Conservation (phyloP, 1,140 invertebrate genomes). For the Manduca sexta region DNA sequence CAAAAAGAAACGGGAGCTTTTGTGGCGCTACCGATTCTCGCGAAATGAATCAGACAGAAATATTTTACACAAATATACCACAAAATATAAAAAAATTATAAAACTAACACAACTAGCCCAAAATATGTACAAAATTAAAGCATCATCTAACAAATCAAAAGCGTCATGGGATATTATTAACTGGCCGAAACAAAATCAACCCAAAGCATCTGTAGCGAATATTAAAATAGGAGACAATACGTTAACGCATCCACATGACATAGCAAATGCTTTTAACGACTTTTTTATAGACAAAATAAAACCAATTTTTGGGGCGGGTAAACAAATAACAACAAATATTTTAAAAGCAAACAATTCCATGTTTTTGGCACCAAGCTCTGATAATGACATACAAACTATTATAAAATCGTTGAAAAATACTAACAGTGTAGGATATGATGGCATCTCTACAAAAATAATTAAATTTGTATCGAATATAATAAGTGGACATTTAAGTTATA, state of each 20-base stretch:
- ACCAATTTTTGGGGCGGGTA: background rate
- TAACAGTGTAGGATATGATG: background rate
- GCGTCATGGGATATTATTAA: constrained; percentile 1
- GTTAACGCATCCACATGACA: background rate
- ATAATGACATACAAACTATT: background rate
- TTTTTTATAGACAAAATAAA: constrained; percentile 10
- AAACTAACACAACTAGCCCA: background rate
- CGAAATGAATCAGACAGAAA: too few species aligned
- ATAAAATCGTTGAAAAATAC: background rate
- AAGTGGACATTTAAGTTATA: background rate
- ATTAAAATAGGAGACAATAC: background rate
- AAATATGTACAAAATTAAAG: background rate
- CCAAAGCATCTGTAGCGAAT: background rate
- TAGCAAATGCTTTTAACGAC: constrained; percentile 5
- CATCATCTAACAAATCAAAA: background rate
- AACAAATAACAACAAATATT: background rate
- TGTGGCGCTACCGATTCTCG: constrained; percentile 2
- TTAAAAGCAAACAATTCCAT: constrained; percentile 1
- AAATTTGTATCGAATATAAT: background rate
- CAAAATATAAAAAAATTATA: too few species aligned
- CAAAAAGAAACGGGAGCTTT: constrained; percentile 13
- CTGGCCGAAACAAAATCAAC: background rate
- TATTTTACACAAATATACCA: too few species aligned
- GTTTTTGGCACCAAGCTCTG: constrained; percentile 3
- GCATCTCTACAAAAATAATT: background rate